Evolutionary conservation across 2,113 vertebrate species (phyloP), one percentile per base, ranked within the genome.

Genomic region (Mystacornis crossleyi): DNA sequence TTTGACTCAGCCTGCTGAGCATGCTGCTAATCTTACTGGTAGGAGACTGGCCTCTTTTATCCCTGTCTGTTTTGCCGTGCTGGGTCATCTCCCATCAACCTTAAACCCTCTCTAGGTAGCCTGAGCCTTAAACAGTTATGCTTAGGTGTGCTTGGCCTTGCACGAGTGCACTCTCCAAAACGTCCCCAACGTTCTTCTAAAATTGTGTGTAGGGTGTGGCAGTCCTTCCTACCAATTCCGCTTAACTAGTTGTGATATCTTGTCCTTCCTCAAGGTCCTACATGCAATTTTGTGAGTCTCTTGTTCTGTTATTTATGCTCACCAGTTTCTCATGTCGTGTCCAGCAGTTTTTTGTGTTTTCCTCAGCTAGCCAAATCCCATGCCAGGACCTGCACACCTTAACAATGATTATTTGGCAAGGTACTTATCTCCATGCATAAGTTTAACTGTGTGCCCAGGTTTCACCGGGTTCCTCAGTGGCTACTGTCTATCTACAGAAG

Each of bases 31-130:
- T 17, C 17, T 47, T 26, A 19, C 26, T 65, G 66, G 45, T 17
- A 69, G 50, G 29, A 54, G 8, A 34, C 17, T 8, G 14, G 18
- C 10, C 26, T 71, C 36, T 69, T 78, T 71, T n/a, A 45, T 58
- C 7, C 8, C 10, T 2, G 9, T 29, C 50, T 43, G 10, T 38
- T 61, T 43, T 17, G 65, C 21, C 2, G 0, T n/a, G 8, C 15
- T 36, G 8, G 10, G 23, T 72, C 29, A 67, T 62, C 9, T 6
- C 15, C 28, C 18, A n/a, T 24, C 53, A 54, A 25, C 15, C 20
- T 75, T 58, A 57, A 62, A 50, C 12, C 4, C 23, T 21, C 29
- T 28, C 43, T n/a, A n/a, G 34, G 8, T 64, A 13, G 8, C 13
- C 29, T 58, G 57, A 57, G 13, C 78, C 33, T 31, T n/a, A 36